Base-by-base conservation (phyloP, 1,140 invertebrate genomes). In the Bombus picipes region DNA sequence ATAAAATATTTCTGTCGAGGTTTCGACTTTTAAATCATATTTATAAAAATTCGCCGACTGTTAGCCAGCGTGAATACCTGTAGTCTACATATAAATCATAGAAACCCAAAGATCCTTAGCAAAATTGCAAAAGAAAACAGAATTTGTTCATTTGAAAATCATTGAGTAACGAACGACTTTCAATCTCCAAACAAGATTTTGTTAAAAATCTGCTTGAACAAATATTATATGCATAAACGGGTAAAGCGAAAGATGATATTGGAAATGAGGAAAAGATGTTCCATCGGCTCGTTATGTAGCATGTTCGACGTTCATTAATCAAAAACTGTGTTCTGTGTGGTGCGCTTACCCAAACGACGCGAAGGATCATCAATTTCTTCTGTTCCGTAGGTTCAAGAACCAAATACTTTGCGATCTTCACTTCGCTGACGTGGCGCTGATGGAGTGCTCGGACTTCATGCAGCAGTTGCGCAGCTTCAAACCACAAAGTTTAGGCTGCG, bases 361-460 rank as follows among this genome's bases (percentile, higher is more conserved):
- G 22, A 41, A 2, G 5, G 65, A 79, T 79, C 25, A 73, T 81
- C 39, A 59, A 81, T 72, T 59, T 47, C 37, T 28, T 28, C 53
- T 82, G 39, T 66, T 85, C 88, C 87, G 4, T 81, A 96, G 97
- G 88, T 97, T 97, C 96, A 97, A 97, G 92, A 98, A 98, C 95
- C 97, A 98, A 94, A 98, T 98, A 93, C 97, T 98, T 93, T 98
- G 98, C 96, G 97, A 98, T 94, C 96, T 98, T 91, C 98, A 98
- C 95, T 98, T 98, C 94, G 97, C 98, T 91, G 98, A 99, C 97
- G 98, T 99, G 87, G 97, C 98, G 94, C 97, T 99, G 91, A 98
- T 98, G 98, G 98, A 98, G 97, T 98, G 97, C 96, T 98, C 98
- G 83, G 98, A 99, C 96, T 99, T 99, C 95, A 98, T 99, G 98